These are phyloP conservation scores for Cosmia trapezina DNA, from an alignment of 2,888 invertebrate species.

Conservation along the genomic window DNA sequence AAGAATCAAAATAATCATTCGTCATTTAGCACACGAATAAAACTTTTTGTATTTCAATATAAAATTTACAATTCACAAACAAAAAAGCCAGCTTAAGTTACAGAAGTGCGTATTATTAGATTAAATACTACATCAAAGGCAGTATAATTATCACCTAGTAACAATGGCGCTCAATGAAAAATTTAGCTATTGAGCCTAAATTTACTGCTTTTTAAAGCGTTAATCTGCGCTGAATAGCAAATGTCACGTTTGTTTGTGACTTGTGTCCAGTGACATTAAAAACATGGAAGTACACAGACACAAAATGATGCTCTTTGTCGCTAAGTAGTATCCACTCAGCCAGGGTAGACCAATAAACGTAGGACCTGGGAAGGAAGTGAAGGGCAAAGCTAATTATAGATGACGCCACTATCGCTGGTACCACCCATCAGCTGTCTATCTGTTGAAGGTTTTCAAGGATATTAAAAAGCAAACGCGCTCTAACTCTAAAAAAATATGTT, in stretches of 20 bases:
- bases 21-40: neutral
- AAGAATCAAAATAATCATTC: neutral
- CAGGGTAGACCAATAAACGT: too few relatives aligned
- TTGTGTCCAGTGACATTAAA: constrained; percentile 23
- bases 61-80: neutral
- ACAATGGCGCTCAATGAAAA: constrained; percentile 22
- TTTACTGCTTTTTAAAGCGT: constrained; percentile 40
- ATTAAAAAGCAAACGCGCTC: too few relatives aligned
- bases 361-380: too few relatives aligned
- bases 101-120: neutral
- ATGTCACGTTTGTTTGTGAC: constrained; percentile 51
- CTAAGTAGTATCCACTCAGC: neutral
- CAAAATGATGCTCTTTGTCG: constrained; percentile 9
- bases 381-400: too few relatives aligned
- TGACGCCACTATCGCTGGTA: too few relatives aligned
- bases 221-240: constrained; percentile 59
- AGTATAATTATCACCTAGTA: constrained; percentile 40
- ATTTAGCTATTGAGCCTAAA: constrained; percentile 22
- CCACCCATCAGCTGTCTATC: too few relatives aligned
- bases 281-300: neutral
- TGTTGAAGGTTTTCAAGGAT: too few relatives aligned
- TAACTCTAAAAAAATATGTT: too few relatives aligned
- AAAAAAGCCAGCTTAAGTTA: constrained; percentile 5
- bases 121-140: constrained; percentile 23
- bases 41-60: neutral